A percentile compares a stretch with the other conserved stretches of the same genome.
These are phyloP conservation scores for Anorthoa munda DNA, from an alignment of 2,888 invertebrate species.

Conservation along the genomic window DNA sequence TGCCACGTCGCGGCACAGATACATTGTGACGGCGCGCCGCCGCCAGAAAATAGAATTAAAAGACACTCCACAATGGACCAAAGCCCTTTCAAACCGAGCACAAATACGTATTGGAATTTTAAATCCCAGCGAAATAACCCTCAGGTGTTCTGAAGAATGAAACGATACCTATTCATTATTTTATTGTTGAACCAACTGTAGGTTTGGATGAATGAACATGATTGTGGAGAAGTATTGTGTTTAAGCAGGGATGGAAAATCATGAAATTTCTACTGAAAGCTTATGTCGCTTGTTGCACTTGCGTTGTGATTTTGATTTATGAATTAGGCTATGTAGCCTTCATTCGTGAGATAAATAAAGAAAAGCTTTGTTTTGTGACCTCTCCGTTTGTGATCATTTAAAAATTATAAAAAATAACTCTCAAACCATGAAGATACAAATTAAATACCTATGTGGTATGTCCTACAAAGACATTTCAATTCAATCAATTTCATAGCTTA, in stretches of 20 bases:
- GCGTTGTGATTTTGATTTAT: not conserved
- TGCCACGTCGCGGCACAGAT: conserved; percentile 70
- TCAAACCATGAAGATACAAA: not conserved
- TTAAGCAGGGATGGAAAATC: not conserved
- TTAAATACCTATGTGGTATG: no score
- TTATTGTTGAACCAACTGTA: conserved; percentile 51
- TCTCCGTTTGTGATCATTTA: not conserved
- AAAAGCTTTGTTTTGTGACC: not conserved
- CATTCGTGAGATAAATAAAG: not conserved
- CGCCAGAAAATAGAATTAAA: conserved; percentile 85
- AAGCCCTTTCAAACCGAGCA: conserved; percentile 81
- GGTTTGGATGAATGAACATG: conserved; percentile 38
- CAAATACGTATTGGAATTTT: conserved; percentile 82
- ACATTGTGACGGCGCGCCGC: conserved; percentile 80
- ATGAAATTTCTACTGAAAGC: conserved; percentile 5
- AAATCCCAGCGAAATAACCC: conserved; percentile 70
- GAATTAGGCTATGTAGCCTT: not conserved
- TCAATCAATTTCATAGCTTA: not conserved
- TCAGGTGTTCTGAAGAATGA: conserved; percentile 73
- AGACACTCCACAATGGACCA: conserved; percentile 85
- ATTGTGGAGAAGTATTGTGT: not conserved
- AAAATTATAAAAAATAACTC: not conserved
- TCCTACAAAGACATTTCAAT: not conserved
- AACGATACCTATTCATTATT: conserved; percentile 61
- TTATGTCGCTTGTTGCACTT: not conserved